Evolutionary conservation across 2,797 vertebrate genomes (phyloP).

Genomic region (Neosilurus hyrtlii): DNA sequence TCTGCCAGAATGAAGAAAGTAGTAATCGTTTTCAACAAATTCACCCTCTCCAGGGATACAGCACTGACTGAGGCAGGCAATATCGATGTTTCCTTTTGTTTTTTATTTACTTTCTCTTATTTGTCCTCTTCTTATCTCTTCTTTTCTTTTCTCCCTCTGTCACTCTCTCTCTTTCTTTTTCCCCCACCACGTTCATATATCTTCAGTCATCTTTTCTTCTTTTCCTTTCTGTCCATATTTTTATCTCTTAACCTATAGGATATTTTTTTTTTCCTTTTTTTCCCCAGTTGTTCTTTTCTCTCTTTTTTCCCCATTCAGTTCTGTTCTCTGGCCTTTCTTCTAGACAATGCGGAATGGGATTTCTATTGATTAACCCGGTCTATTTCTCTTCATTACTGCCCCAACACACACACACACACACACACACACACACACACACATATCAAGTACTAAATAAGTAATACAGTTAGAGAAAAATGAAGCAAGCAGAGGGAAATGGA

Average conservation of each 20-base stretch:
- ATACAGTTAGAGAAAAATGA: conserved; percentile 36
- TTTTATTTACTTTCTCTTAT: background rate
- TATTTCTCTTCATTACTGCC: background rate
- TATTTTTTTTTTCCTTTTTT: background rate
- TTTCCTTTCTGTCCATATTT: too few relatives aligned
- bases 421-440: conserved; percentile 16
- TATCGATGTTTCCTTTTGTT: too few relatives aligned
- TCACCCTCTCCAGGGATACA: too few relatives aligned
- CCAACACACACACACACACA: background rate
- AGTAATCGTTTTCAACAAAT: too few relatives aligned
- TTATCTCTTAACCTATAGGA: background rate
- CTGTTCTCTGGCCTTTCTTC: background rate
- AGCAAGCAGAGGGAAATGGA: background rate
- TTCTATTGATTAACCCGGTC: conserved; percentile 17
- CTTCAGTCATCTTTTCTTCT: conserved; percentile 57
- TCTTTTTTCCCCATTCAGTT: background rate
- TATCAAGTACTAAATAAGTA: conserved; percentile 34
- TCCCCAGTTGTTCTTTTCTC: background rate
- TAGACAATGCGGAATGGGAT: background rate
- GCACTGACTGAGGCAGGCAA: too few relatives aligned
- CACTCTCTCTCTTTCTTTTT: conserved; percentile 35
- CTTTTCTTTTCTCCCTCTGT: background rate
- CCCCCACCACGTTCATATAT: conserved; percentile 21
- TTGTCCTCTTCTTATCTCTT: background rate
- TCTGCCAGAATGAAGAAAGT: too few relatives aligned